Percentiles rank a stretch among this genome's conserved stretches.
Conservation (phyloP, 2,797 vertebrate species). For the Simalia tracyae region DNA sequence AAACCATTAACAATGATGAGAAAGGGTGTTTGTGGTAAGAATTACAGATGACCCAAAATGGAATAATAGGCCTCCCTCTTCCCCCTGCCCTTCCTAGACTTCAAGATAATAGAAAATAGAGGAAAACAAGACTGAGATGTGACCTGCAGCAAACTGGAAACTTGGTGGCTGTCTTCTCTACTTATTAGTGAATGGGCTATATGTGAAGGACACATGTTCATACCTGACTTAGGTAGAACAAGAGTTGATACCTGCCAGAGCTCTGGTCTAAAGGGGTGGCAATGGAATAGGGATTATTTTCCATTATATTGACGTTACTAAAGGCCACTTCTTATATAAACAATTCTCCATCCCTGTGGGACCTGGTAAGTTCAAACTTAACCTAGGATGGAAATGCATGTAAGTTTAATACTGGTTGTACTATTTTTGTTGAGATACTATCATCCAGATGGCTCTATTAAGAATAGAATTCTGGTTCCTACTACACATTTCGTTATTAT, state of each 20-base stretch:
- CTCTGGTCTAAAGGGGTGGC: too few species aligned
- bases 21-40: background rate
- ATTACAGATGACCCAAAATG: background rate
- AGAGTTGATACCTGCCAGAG: background rate
- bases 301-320: background rate
- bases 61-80: background rate
- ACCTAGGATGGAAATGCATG: background rate
- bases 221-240: background rate
- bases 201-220: too few species aligned
- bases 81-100: background rate
- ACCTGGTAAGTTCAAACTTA: too few species aligned
- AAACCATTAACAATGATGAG: background rate
- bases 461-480: background rate
- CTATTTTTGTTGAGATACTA: background rate
- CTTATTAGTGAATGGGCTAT: background rate
- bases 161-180: background rate
- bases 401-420: background rate
- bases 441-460: background rate
- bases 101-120: background rate
- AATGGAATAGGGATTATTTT: background rate
- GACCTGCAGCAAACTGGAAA: background rate
- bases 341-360: background rate
- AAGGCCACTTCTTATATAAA: background rate
- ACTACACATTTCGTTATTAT: background rate
- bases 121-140: background rate